Percentiles rank a stretch among this genome's conserved stretches.
Evolutionary conservation across 2,113 vertebrate species (phyloP).

Genomic region (Speoplatyrhinus poulsoni): DNA sequence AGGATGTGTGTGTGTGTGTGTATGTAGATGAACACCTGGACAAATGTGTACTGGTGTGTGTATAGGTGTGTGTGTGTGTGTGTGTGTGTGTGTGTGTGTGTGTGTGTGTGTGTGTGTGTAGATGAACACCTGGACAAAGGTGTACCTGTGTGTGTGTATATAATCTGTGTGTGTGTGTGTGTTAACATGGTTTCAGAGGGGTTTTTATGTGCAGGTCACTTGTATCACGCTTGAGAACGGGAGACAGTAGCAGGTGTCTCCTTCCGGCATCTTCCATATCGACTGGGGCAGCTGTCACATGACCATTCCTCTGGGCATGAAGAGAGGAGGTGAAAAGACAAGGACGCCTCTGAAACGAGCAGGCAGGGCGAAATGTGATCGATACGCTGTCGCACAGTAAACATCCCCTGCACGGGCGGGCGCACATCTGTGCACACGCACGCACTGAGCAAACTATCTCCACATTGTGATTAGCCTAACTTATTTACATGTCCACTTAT

Average conservation of each 20-base stretch:
- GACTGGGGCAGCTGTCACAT: conserved; percentile 56
- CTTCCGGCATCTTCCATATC: conserved; percentile 30
- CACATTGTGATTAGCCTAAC: conserved; percentile 58
- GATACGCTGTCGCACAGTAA: conserved; percentile 39
- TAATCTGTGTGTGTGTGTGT: conserved; percentile 1
- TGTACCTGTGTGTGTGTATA: background rate
- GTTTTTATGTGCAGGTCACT: background rate
- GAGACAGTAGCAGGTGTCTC: conserved; percentile 43
- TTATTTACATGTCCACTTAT: conserved; percentile 65
- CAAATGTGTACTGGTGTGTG: background rate
- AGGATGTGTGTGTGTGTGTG: too few relatives aligned
- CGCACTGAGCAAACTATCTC: conserved; percentile 25
- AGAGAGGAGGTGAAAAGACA: conserved; percentile 31
- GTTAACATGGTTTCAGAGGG: conserved; percentile 2
- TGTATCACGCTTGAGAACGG: conserved; percentile 30
- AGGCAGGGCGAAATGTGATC: conserved; percentile 56
- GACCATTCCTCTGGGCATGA: conserved; percentile 35
- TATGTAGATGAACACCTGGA: background rate
- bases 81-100: conserved; percentile 1
- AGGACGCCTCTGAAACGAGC: conserved; percentile 54
- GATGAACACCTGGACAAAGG: background rate
- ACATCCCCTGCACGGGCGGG: background rate
- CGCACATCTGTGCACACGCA: background rate
- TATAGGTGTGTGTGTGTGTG: background rate
- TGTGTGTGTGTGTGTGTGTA: conserved; percentile 5